Evolutionary conservation across 2,797 vertebrate genomes (phyloP).

Genomic region (Gymnodraco acuticeps): DNA sequence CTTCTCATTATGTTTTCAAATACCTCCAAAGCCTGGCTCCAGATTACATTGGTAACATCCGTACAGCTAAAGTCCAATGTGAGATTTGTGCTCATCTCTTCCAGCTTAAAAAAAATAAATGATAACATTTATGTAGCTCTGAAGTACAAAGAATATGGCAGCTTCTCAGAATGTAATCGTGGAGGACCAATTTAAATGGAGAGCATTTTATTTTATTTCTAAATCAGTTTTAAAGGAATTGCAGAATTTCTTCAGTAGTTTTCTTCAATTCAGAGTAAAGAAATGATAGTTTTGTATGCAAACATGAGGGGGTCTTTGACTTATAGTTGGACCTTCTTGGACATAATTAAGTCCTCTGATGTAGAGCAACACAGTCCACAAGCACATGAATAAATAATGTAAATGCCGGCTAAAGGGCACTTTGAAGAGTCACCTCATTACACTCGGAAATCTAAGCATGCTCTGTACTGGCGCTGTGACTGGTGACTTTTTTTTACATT

Average conservation of each 20-base stretch:
- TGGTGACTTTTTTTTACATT: conserved; percentile 18
- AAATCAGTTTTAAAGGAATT: no score
- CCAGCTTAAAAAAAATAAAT: neutral
- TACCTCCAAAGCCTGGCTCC: neutral
- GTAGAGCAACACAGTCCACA: conserved; percentile 45
- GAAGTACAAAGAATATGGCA: neutral
- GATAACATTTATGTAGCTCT: neutral
- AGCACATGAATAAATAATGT: conserved; percentile 67
- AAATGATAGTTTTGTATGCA: neutral
- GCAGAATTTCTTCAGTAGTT: neutral
- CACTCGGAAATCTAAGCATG: conserved; percentile 13
- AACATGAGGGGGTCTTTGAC: conserved; percentile 14
- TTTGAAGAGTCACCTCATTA: conserved; percentile 50
- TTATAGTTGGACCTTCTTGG: conserved; percentile 27
- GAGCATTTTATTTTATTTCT: neutral
- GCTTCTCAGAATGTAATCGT: neutral
- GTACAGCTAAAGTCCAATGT: neutral
- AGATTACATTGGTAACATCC: neutral
- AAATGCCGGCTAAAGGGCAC: conserved; percentile 62
- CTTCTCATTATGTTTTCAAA: neutral
- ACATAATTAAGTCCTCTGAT: conserved; percentile 61
- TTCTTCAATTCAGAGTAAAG: neutral
- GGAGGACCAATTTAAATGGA: neutral
- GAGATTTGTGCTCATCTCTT: neutral
- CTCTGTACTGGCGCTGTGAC: neutral